A percentile compares a stretch with the other conserved stretches of the same genome.
phyloP scores from a whole-genome alignment of 2,888 invertebrate genomes.

The Xanthorhoe spadicearia region DNA sequence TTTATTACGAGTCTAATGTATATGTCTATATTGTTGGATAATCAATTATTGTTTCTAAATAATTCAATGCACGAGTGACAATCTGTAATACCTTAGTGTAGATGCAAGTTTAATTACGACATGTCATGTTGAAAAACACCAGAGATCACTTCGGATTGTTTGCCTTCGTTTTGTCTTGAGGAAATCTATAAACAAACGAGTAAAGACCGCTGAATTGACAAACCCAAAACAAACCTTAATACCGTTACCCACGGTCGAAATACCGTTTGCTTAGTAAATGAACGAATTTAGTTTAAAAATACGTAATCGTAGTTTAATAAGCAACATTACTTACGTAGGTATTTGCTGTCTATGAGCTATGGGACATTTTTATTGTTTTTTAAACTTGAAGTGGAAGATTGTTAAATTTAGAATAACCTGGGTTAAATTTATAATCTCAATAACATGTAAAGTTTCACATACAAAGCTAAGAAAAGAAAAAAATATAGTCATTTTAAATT shows the following conservation, averaged over 20 bases:
- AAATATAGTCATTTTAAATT: background rate
- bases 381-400: background rate
- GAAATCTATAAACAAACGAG: conserved; percentile 71
- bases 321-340: conserved; percentile 5
- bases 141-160: conserved; percentile 52
- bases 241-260: conserved; percentile 11
- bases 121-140: conserved; percentile 56
- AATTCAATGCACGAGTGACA: no score
- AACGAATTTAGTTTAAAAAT: conserved; percentile 17
- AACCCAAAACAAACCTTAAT: conserved; percentile 29
- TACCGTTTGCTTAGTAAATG: conserved; percentile 7
- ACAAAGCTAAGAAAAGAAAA: no score
- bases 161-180: conserved; percentile 67
- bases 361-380: background rate
- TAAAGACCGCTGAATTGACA: conserved; percentile 12
- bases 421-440: no score
- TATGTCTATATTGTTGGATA: no score
- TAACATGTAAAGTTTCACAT: no score
- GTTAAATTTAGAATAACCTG: background rate
- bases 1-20: no score
- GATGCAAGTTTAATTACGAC: conserved; percentile 8
- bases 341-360: background rate
- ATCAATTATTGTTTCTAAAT: no score
- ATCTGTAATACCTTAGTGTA: no score
- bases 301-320: conserved; percentile 22